These are phyloP conservation scores for Branchipolynoe longqiensis DNA, from an alignment of 2,888 invertebrate genomes.

Conservation along the genomic window DNA sequence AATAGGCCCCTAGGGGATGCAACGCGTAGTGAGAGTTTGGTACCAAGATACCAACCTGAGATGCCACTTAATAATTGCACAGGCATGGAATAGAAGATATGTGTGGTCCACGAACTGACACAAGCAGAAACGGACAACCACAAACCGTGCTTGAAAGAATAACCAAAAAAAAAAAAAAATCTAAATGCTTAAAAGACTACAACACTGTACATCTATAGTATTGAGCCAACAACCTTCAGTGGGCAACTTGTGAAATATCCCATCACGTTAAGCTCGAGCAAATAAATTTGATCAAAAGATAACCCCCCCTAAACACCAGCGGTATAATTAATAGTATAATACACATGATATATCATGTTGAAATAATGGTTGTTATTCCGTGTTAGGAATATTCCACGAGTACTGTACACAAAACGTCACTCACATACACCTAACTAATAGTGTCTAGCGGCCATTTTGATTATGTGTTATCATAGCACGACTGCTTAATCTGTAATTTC, in stretches of 20 bases:
- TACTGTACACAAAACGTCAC: constrained; percentile 35
- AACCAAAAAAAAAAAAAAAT: constrained; percentile 11
- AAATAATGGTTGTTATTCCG: no score
- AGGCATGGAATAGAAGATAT: constrained; percentile 55
- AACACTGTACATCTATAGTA: constrained; percentile 24
- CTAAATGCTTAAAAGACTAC: neutral
- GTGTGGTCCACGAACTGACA: constrained; percentile 54
- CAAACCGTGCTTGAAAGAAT: constrained; percentile 1
- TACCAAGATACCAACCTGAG: constrained; percentile 28
- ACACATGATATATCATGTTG: no score
- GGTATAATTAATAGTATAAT: neutral
- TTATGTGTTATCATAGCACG: neutral
- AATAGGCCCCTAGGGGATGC: constrained; percentile 30
- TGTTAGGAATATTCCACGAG: neutral
- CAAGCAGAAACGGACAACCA: constrained; percentile 38
- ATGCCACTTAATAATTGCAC: constrained; percentile 7
- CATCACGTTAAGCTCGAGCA: constrained; percentile 45
- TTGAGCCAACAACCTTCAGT: constrained; percentile 17
- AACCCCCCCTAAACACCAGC: constrained; percentile 16
- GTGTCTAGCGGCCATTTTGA: constrained; percentile 28
- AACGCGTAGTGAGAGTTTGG: neutral
- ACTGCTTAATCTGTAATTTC: constrained; percentile 17
- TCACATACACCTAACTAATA: constrained; percentile 10
- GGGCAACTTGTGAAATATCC: constrained; percentile 1
- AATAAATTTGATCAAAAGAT: neutral